Evolutionary conservation across 2,888 invertebrate genomes (phyloP).

Genomic region (Furcula furcula): DNA sequence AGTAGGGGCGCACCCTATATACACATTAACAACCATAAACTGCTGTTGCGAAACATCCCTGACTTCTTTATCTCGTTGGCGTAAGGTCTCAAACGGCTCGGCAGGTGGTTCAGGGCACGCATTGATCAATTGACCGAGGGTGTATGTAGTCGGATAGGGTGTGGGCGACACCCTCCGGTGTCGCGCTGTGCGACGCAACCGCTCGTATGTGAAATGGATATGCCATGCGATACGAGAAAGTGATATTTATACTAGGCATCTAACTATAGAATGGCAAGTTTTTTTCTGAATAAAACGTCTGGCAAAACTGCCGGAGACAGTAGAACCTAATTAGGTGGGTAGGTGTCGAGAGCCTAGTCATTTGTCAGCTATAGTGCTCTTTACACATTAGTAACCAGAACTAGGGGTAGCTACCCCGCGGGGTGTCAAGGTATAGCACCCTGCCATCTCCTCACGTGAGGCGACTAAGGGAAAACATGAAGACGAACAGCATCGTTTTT

Average conservation of each 20-base stretch:
- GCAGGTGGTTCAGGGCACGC: constrained; percentile 18
- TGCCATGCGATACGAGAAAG: constrained; percentile 69
- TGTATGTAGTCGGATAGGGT: constrained; percentile 67
- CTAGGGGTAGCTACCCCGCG: too few species aligned
- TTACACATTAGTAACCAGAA: too few species aligned
- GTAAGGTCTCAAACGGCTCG: constrained; percentile 37
- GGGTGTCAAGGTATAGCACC: too few species aligned
- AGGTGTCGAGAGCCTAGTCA: too few species aligned
- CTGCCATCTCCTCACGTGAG: too few species aligned
- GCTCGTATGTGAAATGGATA: constrained; percentile 74
- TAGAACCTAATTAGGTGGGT: too few species aligned
- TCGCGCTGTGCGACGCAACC: constrained; percentile 71
- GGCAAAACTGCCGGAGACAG: too few species aligned
- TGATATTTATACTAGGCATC: constrained; percentile 46
- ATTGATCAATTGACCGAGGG: constrained; percentile 49
- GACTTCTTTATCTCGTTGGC: constrained; percentile 15
- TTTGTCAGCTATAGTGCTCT: too few species aligned
- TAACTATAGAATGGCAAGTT: neutral
- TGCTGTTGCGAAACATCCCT: constrained; percentile 5
- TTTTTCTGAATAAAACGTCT: too few species aligned
- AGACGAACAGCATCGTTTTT: too few species aligned
- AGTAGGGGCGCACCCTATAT: constrained; percentile 78
- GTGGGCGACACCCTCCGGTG: constrained; percentile 73
- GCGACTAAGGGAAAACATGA: too few species aligned
- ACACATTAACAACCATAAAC: constrained; percentile 47